These are phyloP conservation scores for Mus minutoides DNA, from an alignment of 2,797 vertebrate species.

Conservation along the genomic window DNA sequence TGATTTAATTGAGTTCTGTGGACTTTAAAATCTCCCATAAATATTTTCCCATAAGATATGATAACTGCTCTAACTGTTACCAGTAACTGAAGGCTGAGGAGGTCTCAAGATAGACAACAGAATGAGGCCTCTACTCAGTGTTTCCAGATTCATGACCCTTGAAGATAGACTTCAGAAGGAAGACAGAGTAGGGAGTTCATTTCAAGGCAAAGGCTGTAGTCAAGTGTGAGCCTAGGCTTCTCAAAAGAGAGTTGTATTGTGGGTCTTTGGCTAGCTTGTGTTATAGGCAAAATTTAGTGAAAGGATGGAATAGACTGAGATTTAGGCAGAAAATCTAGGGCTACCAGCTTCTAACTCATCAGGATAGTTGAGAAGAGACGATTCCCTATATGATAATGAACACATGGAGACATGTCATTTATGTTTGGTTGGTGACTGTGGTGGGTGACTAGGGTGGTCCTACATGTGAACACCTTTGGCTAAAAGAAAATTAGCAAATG, in stretches of 20 bases:
- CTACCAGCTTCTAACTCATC: conserved; percentile 73
- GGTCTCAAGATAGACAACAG: neutral
- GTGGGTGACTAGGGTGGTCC: neutral
- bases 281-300: neutral
- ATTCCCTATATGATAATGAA: conserved; percentile 83
- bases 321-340: conserved; percentile 65
- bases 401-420: conserved; percentile 59
- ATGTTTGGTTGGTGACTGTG: neutral
- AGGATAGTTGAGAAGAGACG: conserved; percentile 83
- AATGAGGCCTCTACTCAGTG: neutral
- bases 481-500: neutral
- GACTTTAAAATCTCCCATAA: neutral
- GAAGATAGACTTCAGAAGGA: neutral
- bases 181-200: neutral
- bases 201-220: neutral
- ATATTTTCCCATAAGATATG: neutral
- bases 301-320: neutral
- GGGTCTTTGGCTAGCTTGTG: neutral
- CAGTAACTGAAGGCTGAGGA: neutral
- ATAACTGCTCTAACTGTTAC: neutral
- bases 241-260: neutral
- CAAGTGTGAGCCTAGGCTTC: neutral
- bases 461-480: neutral
- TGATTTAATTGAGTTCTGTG: conserved; percentile 5
- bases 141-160: neutral